phyloP scores from a whole-genome alignment of 2,888 invertebrate species.

The Nemoura dubitans region DNA sequence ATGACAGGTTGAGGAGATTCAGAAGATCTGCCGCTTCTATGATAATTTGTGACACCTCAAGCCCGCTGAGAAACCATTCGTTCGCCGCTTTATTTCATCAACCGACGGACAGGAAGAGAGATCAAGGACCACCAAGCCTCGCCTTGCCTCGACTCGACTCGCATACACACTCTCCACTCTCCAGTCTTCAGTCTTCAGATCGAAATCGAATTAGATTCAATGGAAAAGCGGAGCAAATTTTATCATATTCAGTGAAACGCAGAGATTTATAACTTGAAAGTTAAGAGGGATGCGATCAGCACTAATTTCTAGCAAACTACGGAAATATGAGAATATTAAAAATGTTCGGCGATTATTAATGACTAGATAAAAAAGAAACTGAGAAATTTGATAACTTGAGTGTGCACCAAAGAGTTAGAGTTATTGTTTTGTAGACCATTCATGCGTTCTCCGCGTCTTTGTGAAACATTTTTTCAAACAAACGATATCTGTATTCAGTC shows the following conservation, averaged over 20 bases:
- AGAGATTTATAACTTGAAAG: not conserved
- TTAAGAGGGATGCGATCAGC: not conserved
- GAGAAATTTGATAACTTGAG: not conserved
- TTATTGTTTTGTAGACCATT: not conserved
- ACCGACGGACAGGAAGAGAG: not conserved
- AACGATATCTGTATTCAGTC: not conserved
- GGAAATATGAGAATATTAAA: not conserved
- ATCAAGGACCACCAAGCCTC: too few species aligned
- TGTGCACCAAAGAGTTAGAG: not conserved
- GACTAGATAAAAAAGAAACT: not conserved
- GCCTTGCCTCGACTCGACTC: too few species aligned
- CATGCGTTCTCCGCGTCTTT: not conserved
- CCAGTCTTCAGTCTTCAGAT: not conserved
- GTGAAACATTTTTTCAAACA: not conserved
- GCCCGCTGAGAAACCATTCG: slow-evolving; percentile 16
- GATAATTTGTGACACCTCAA: slow-evolving; percentile 43
- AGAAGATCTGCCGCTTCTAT: slow-evolving; percentile 17
- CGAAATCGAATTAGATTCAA: not conserved
- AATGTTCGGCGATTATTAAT: not conserved
- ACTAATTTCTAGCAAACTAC: not conserved
- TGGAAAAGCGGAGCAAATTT: slow-evolving; percentile 7
- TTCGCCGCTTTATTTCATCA: not conserved
- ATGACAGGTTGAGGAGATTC: slow-evolving; percentile 38
- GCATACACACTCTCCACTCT: too few species aligned
- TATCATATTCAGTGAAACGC: not conserved